Base-by-base conservation (phyloP, 2,113 vertebrate species). In the Heterochromis multidens region DNA sequence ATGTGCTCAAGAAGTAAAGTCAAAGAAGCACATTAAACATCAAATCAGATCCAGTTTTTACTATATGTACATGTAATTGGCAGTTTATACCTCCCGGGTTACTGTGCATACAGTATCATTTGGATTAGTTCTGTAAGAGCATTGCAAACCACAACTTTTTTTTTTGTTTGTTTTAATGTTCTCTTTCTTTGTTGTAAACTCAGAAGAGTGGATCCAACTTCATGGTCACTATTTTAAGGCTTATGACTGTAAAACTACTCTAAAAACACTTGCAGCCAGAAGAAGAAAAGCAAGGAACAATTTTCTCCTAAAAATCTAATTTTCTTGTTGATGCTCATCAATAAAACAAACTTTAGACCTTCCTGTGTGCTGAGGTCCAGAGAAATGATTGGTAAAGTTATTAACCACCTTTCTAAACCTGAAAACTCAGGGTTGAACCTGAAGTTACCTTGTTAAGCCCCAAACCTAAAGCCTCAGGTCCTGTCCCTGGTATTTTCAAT, bases 201-300 rank as follows among this genome's bases (percentile, higher is more conserved):
- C n/a, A 10, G 8, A 46, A 46, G 25, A 25, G 65, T 70, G 65
- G 40, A 7, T 46, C 65, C 2, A 17, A 19, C 65, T 70, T 46
- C 14, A 46, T 7, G 23, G 14, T 70, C 16, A 46, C 23, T 0
- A 46, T 27, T 10, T 70, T 70, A 49, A 0, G 16, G 0, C 8
- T 17, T 23, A 70, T 5, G 4, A 0, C 40, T 46, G 16, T 12
- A 1, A 70, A 70, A 0, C 37, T 70, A 8, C 37, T 46, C 25
- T 67, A 16, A 40, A 70, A 70, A 23, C 43, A 43, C 8, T 1
- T 70, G 37, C n/a, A 67, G 7, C 37, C 14, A 67, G 62, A 65
- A 0, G 21, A 65, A 8, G 4, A 3, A 0, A 0, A 67, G 13
- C n/a, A 1, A 27, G 25, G 7, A 40, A 9, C 37, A 11, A 9